Base-by-base conservation (phyloP, 1,140 invertebrate species). In the Nephila pilipes region DNA sequence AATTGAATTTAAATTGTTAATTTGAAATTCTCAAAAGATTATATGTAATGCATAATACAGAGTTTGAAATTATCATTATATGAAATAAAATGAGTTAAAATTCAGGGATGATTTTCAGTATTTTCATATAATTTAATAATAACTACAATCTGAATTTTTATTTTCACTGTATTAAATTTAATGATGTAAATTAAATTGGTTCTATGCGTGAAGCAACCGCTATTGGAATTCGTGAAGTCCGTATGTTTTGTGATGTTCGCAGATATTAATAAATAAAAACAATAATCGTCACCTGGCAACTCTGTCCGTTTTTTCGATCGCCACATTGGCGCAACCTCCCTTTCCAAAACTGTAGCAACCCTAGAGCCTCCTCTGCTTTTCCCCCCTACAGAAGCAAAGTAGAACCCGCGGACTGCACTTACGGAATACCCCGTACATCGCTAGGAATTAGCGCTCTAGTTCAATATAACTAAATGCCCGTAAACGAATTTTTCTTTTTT, bases 371-470 rank as follows among this genome's bases (percentile, higher is more conserved):
- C 90, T 85, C 90, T 91, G 80, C 89, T 91, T 85, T 80, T 38
- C 90, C 90, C 90, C 90, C 90, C 87, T 89, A 38, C 65, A 91
- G 63, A 91, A 69, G 58, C 38, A 81, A 90, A 90, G 88, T 90
- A 57, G 90, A 91, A 90, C 57, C 88, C 88, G 88, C 75, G 88
- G 75, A 63, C 90, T 65, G 90, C 90, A 91, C 90, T 91, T 91
- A 83, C 58, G 90, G 58, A 83, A n/a, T 69, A 58, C 90, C 90
- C 79, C 81, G 90, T 91, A 91, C 90, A 91, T 91, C 90, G 90
- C 79, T 91, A 91, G 90, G 75, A 91, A 85, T 91, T 91, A 91
- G 90, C 81, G 80, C 90, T 91, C 90, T 85, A 91, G 90, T 85
- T 91, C 90, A 85, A 65, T 14, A 75, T 36, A 36, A 75, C 29